Conservation (phyloP, 2,797 vertebrate species). For the Argya squamiceps region DNA sequence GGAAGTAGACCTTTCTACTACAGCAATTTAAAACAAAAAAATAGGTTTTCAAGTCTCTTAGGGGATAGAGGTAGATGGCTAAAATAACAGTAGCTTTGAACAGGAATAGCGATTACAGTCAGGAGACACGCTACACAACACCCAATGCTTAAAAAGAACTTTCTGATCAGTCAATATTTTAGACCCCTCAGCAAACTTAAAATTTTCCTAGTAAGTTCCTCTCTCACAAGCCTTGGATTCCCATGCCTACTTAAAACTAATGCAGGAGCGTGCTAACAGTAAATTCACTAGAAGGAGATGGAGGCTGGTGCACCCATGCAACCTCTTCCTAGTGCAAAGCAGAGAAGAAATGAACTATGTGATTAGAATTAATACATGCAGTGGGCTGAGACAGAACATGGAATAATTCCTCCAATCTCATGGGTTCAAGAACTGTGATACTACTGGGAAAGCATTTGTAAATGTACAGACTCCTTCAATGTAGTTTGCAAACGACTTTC, state of each 20-base stretch:
- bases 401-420: neutral
- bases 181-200: neutral
- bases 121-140: neutral
- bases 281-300: neutral
- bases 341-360: neutral
- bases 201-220: neutral
- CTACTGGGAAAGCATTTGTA: neutral
- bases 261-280: neutral
- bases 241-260: neutral
- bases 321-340: neutral
- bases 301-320: neutral
- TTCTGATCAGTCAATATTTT: neutral
- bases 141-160: neutral
- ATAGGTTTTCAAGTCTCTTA: neutral
- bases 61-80: constrained; percentile 66
- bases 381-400: neutral
- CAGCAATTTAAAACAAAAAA: neutral
- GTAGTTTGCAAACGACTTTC: neutral
- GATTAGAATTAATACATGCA: neutral
- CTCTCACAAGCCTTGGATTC: neutral
- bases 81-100: constrained; percentile 29
- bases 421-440: neutral
- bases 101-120: neutral
- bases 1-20: neutral
- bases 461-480: neutral